Percentiles rank a stretch among this genome's conserved stretches.
phyloP scores from a whole-genome alignment of 1,140 invertebrate genomes.

The Drosophila pseudoobscura region DNA sequence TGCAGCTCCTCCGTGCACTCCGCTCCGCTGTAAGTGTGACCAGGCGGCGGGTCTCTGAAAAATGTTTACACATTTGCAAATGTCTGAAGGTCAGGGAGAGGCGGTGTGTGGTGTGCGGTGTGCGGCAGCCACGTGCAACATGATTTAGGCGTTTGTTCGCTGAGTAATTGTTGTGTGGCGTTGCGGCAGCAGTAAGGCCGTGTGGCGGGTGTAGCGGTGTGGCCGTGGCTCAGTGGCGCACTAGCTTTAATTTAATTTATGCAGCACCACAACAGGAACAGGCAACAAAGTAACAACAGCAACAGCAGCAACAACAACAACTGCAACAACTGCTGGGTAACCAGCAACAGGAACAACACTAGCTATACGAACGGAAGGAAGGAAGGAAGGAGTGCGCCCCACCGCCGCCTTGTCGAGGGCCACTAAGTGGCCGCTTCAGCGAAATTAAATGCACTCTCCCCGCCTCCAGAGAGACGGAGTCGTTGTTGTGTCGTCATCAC shows the following conservation, averaged over 20 bases:
- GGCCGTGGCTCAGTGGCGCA: slow-evolving; percentile 44
- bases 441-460: slow-evolving; percentile 74
- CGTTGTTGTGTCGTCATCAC: slow-evolving; percentile 43
- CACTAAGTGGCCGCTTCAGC: slow-evolving; percentile 76
- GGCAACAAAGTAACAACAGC: slow-evolving; percentile 12
- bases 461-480: slow-evolving; percentile 33
- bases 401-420: slow-evolving; percentile 55
- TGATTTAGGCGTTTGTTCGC: slow-evolving; percentile 67
- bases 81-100: slow-evolving; percentile 68
- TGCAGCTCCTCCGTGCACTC: neutral
- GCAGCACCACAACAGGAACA: slow-evolving; percentile 37
- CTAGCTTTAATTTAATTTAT: slow-evolving; percentile 78
- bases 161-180: slow-evolving; percentile 69
- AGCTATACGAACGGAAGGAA: slow-evolving; percentile 15
- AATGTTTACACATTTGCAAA: slow-evolving; percentile 81
- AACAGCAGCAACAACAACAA: slow-evolving; percentile 9
- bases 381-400: slow-evolving; percentile 6
- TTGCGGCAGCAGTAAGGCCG: too few species aligned
- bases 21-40: neutral
- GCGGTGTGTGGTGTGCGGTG: neutral
- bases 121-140: slow-evolving; percentile 43
- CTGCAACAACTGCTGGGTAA: slow-evolving; percentile 2
- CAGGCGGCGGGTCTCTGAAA: slow-evolving; percentile 46
- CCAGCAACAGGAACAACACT: slow-evolving; percentile 4
- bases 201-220: neutral